These are phyloP conservation scores for Glareola pratincola DNA, from an alignment of 2,113 vertebrate species.

Conservation along the genomic window DNA sequence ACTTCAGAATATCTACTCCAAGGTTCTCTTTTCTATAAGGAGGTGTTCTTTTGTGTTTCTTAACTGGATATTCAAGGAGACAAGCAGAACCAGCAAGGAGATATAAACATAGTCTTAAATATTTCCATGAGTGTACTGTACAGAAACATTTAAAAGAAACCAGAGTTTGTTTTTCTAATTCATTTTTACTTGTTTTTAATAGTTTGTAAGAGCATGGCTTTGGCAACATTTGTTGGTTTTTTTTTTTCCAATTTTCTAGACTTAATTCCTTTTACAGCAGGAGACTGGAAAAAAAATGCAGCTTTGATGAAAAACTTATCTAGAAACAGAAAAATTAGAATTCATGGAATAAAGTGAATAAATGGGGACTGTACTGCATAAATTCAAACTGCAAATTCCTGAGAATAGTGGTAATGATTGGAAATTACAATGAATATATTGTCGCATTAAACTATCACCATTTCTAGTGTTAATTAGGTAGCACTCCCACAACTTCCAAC, in stretches of 20 bases:
- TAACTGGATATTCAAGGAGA: background rate
- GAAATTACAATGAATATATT: background rate
- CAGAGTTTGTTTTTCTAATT: accelerated
- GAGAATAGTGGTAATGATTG: background rate
- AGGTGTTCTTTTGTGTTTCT: background rate
- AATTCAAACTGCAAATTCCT: background rate
- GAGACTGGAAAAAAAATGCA: background rate
- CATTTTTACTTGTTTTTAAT: background rate
- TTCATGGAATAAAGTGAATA: background rate
- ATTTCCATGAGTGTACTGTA: background rate
- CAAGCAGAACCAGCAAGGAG: background rate
- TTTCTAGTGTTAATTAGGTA: background rate
- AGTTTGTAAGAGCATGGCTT: background rate
- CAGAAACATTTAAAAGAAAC: background rate
- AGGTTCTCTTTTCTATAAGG: background rate
- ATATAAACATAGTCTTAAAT: background rate
- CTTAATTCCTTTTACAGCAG: background rate
- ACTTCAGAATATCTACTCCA: background rate
- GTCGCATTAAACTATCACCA: background rate
- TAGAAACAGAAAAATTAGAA: background rate
- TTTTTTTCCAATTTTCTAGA: background rate
- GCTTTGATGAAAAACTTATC: background rate
- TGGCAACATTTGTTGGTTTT: background rate
- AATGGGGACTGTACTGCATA: background rate
- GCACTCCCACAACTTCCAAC: background rate